Evolutionary conservation across 2,113 vertebrate genomes (phyloP), one percentile per base, ranked within the genome.

Genomic region (Corythornis cristatus): DNA sequence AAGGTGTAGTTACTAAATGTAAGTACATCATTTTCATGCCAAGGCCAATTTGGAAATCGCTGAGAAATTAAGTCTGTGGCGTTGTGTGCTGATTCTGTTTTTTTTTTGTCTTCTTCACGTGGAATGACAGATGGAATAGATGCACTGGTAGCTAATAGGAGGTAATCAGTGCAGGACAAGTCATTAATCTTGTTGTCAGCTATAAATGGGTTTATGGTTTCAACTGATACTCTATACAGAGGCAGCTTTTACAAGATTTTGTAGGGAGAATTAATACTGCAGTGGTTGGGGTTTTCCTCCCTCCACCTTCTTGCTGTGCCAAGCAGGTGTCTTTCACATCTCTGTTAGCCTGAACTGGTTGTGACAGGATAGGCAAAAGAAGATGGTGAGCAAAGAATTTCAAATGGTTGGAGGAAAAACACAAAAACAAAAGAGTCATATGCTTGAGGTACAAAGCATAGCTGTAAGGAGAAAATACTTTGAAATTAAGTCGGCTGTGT

Each of bases 1-100:
- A 99, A 98, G 99, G 99, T 5, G 99, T 99, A 23, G 99, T 99
- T 95, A 99, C 99, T 64, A 99, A 99, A 98, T 99, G 99, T 99
- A 98, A 50, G 99, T 98, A 64, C 89, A 93, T 91, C 20, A 11
- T 89, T 93, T 86, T 78, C 71, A 60, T 86, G 83, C 89, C 86
- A 87, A 96, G 89, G 78, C 83, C 87, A 87, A 72, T 86, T 96
- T 96, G 56, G 73, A 95, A 97, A 88, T 95, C 70, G 53, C 79
- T 85, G 83, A 84, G 93, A 97, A 96, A 97, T 97, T 94, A 97
- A 97, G 95, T 93, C 83, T 95, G 85, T 50, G 13, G 13, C 86
- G 65, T 46, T 70, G 33, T 74, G 37, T 62, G 43, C 56, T 83
- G 73, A 7, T 1, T n/a, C 25, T 26, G n/a, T 3, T 10, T 62